These are phyloP conservation scores for Clarias magur DNA, from an alignment of 2,113 vertebrate genomes.

Conservation along the genomic window DNA sequence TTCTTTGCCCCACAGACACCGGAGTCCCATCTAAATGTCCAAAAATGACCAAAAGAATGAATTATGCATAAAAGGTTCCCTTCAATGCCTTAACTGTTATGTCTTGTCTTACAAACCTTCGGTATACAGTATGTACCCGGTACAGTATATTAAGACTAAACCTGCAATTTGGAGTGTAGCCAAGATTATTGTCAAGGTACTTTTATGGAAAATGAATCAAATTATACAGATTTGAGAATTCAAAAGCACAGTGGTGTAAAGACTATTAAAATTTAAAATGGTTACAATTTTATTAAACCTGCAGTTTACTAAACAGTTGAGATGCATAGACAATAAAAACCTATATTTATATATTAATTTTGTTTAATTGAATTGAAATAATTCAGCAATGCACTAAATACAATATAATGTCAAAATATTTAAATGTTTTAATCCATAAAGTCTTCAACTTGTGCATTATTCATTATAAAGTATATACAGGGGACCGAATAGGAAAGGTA, in stretches of 20 bases:
- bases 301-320: neutral
- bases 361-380: neutral
- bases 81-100: no score
- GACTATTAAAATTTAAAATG: neutral
- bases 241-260: neutral
- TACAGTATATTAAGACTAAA: neutral
- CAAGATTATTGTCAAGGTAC: neutral
- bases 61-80: no score
- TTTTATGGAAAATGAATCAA: neutral
- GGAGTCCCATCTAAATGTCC: no score
- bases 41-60: no score
- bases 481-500: neutral
- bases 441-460: neutral
- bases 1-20: no score
- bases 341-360: neutral
- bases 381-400: neutral
- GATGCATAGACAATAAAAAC: neutral
- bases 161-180: neutral
- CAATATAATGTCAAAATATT: neutral
- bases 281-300: neutral
- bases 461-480: neutral
- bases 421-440: neutral
- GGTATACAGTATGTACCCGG: neutral
- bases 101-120: no score
- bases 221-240: neutral